A percentile compares a stretch with the other conserved stretches of the same genome.
Conservation (phyloP, 2,888 invertebrate species). For the Nemotelus nigrinus region DNA sequence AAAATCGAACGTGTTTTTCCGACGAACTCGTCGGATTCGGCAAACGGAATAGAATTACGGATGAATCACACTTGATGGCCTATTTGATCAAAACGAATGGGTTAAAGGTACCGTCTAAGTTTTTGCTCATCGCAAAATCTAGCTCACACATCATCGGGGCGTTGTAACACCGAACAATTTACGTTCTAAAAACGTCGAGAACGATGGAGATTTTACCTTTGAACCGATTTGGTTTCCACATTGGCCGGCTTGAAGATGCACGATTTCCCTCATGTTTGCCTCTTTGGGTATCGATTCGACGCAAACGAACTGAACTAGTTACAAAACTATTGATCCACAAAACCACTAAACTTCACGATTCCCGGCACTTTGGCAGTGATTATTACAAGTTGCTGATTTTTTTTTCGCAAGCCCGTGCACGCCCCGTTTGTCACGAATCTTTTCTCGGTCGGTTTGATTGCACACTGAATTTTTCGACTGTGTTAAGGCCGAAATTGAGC, state of each 20-base stretch:
- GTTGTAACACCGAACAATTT: too few species aligned
- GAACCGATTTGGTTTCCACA: conserved; percentile 94
- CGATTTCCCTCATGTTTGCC: conserved; percentile 85
- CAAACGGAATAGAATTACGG: neutral
- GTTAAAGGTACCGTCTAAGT: too few species aligned
- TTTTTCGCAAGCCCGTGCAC: neutral
- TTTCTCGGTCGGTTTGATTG: neutral
- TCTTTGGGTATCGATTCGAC: conserved; percentile 8
- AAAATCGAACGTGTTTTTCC: neutral
- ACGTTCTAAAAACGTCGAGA: conserved; percentile 41
- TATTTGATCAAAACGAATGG: neutral
- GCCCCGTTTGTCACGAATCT: conserved; percentile 9
- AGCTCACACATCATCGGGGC: too few species aligned
- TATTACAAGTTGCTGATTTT: too few species aligned
- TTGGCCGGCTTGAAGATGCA: conserved; percentile 89
- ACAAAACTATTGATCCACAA: neutral
- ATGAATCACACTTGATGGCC: neutral
- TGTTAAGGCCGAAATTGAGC: neutral
- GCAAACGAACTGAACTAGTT: neutral
- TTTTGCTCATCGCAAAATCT: too few species aligned
- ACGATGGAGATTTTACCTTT: conserved; percentile 70
- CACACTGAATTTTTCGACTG: neutral
- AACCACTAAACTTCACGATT: conserved; percentile 6
- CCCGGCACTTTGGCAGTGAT: neutral
- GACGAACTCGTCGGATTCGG: neutral